Evolutionary conservation across 1,140 invertebrate species (phyloP).

Genomic region (Brachionus paranguensis): DNA sequence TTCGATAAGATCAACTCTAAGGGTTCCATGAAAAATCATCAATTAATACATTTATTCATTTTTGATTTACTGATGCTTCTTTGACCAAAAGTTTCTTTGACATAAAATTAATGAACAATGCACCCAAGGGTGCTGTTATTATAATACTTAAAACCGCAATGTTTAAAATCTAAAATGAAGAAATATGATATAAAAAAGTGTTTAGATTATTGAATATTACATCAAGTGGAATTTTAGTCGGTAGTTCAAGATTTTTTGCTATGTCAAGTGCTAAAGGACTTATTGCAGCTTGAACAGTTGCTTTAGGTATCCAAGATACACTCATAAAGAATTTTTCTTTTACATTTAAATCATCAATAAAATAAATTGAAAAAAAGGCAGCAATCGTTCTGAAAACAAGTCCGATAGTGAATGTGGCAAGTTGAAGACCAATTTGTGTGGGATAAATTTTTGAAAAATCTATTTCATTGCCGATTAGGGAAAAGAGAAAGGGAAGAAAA

Average conservation of each 20-base stretch:
- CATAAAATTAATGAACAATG: no score
- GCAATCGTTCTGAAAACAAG: conserved; percentile 60
- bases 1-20: no score
- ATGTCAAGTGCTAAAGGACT: conserved; percentile 61
- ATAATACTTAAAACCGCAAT: no score
- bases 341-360: conserved; percentile 63
- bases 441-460: conserved; percentile 48
- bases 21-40: no score
- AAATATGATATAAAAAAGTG: conserved; percentile 22
- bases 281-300: conserved; percentile 65
- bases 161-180: not conserved
- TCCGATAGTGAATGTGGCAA: conserved; percentile 58
- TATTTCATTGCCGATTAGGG: conserved; percentile 78
- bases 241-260: conserved; percentile 51
- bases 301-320: conserved; percentile 85
- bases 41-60: no score
- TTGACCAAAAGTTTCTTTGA: no score
- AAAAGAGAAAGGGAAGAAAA: conserved; percentile 84
- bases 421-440: conserved; percentile 45
- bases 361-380: conserved; percentile 61
- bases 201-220: not conserved
- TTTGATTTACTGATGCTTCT: no score
- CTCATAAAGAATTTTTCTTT: conserved; percentile 83
- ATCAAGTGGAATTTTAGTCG: not conserved
- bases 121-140: no score